Base-by-base conservation (phyloP, 2,797 vertebrate genomes). In the Anolis apletophallus region DNA sequence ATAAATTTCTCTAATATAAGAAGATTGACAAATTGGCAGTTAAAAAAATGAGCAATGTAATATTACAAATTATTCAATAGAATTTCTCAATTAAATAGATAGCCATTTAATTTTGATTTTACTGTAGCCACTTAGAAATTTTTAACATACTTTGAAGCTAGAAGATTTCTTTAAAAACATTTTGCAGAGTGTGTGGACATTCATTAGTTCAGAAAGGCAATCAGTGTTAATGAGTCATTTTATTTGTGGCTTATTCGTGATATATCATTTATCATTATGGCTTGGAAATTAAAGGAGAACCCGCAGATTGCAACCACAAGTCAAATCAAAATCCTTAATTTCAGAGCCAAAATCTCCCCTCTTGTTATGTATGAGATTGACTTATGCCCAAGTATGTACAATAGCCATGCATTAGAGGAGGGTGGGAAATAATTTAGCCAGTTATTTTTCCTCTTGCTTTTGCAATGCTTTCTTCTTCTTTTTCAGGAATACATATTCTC, bases 1-100 rank as follows among this genome's bases (percentile, higher is more conserved):
- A 78, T 10, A 88, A 64, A 76, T 61, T 85, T 73, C 71, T n/a
- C 40, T 85, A 2, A 34, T 55, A 50, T 46, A 72, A 61, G 75
- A n/a, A 3, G 26, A 0, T 80, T 88, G 71, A 3, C 8, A 89
- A 85, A 87, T 8, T 72, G 16, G 10, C 59, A 32, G 57, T 26
- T n/a, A n/a, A n/a, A 26, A 87, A 90, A 89, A 80, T 64, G 11
- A 64, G n/a, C 80, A 29, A 32, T 54, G 1, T 64, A 52, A 64
- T 50, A 34, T 34, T 40, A 34, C 26, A 29, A 76, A 59, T 19
- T 52, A 21, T 21, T 74, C 2, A 52, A 23, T 52, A 67, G 19
- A 54, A 52, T 64, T 26, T 16, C 46, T 67, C 83, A 34, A 13
- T 67, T 64, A 84, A 84, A 32, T 52, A 52, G 11, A 16, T 34